A percentile compares a stretch with the other conserved stretches of the same genome.
These are phyloP conservation scores for Gymnoscopelus microlampas DNA, from an alignment of 2,797 vertebrate genomes.

Conservation along the genomic window DNA sequence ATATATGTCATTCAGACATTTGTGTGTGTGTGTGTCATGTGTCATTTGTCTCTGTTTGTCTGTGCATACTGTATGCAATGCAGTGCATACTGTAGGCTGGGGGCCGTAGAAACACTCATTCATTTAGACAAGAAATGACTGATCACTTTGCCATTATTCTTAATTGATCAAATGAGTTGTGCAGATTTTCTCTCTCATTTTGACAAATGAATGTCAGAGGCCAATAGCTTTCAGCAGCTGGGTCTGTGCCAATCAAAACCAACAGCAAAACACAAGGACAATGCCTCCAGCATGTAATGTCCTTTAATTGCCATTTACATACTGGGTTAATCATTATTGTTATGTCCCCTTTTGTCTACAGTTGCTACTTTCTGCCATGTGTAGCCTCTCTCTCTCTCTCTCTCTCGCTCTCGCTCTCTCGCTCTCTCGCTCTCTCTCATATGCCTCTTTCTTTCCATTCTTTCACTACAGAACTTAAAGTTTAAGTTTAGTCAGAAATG, in stretches of 20 bases:
- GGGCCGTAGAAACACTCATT: constrained; percentile 24
- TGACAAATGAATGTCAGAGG: constrained; percentile 60
- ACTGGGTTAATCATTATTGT: constrained; percentile 88
- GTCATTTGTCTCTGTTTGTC: not conserved
- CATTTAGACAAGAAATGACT: constrained; percentile 41
- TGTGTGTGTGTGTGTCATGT: not conserved
- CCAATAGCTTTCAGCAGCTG: constrained; percentile 70
- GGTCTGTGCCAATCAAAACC: constrained; percentile 81
- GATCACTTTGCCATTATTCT: constrained; percentile 60
- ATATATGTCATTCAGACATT: not conserved
- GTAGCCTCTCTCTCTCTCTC: constrained; percentile 37
- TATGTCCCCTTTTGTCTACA: constrained; percentile 82
- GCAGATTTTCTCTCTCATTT: constrained; percentile 62
- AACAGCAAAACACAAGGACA: constrained; percentile 79
- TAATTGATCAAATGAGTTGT: constrained; percentile 53
- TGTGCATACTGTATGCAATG: not conserved
- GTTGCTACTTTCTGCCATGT: constrained; percentile 39
- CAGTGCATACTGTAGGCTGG: not conserved
- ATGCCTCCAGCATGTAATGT: constrained; percentile 83
- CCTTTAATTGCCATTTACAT: constrained; percentile 92
- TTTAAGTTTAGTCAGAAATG: no score
- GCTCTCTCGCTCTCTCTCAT: not conserved
- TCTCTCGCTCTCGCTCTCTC: not conserved
- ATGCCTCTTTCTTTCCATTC: not conserved
- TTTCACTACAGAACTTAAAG: no score